Percentiles rank a stretch among this genome's conserved stretches.
Evolutionary conservation across 2,797 vertebrate species (phyloP).

Genomic region (Cossypha caffra): DNA sequence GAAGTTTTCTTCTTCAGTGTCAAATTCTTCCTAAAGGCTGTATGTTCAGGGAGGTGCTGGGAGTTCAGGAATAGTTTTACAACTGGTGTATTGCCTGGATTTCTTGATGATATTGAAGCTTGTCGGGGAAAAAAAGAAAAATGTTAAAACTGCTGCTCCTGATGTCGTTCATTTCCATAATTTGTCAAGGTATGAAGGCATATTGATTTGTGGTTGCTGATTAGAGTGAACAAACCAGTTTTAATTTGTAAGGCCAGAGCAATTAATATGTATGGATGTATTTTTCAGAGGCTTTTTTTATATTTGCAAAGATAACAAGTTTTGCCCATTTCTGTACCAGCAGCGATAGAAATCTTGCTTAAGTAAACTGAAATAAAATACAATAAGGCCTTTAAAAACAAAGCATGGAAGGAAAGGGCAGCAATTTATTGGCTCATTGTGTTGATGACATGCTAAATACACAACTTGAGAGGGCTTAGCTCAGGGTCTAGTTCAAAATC

Average conservation of each 20-base stretch:
- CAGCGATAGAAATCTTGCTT: conserved; percentile 35
- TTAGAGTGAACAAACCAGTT: not conserved
- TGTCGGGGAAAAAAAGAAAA: not conserved
- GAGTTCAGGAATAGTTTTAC: not conserved
- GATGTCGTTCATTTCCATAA: not conserved
- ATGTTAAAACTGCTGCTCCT: not conserved
- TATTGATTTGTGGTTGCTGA: not conserved
- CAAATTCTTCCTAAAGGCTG: not conserved
- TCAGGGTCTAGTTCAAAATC: conserved; percentile 2
- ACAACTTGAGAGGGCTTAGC: not conserved
- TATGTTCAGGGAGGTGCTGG: not conserved
- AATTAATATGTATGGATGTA: not conserved
- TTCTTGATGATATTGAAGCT: accelerated
- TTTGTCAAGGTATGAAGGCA: not conserved
- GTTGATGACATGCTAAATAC: conserved; percentile 59
- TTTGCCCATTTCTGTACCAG: not conserved
- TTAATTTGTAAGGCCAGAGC: not conserved
- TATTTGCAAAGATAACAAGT: not conserved
- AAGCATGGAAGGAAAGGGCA: conserved; percentile 72
- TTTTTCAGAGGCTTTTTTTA: not conserved
- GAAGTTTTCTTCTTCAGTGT: not conserved
- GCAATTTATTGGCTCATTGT: conserved; percentile 55
- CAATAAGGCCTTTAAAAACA: conserved; percentile 52
- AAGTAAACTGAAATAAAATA: conserved; percentile 59
- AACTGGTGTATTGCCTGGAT: not conserved